Percentiles rank a stretch among this genome's conserved stretches.
phyloP scores from a whole-genome alignment of 2,797 vertebrate species.

The Vultur gryphus region DNA sequence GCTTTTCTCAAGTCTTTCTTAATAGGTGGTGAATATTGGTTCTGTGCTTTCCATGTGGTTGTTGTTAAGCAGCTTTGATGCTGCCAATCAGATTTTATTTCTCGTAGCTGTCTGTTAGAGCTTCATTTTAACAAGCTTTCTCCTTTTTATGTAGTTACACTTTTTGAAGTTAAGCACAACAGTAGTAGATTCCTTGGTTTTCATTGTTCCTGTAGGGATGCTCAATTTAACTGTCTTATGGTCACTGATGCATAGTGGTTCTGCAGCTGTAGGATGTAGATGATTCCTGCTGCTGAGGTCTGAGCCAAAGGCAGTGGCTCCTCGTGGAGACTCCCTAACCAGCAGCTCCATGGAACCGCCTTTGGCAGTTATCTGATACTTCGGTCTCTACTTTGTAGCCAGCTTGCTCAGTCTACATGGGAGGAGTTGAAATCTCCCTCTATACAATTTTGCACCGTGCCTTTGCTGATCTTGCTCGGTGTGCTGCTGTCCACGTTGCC shows the following conservation, averaged over 20 bases:
- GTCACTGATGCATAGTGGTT: background rate
- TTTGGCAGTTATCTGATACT: background rate
- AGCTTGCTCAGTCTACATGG: background rate
- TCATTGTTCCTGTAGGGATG: background rate
- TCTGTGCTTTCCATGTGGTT: background rate
- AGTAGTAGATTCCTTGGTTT: background rate
- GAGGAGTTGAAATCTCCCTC: background rate
- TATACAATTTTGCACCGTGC: rapidly evolving
- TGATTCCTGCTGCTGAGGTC: background rate
- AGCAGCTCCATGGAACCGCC: background rate
- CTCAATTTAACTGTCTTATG: background rate
- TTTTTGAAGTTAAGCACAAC: background rate
- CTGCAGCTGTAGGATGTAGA: background rate
- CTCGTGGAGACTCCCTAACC: background rate
- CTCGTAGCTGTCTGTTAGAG: background rate
- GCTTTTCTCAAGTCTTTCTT: background rate
- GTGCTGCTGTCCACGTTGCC: background rate
- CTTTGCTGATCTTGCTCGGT: background rate
- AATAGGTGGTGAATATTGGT: background rate
- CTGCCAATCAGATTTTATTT: background rate
- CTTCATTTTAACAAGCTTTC: background rate
- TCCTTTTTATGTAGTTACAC: background rate
- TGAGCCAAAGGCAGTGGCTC: background rate
- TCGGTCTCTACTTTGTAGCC: background rate
- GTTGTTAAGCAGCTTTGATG: slow-evolving; percentile 18